Evolutionary conservation across 2,797 vertebrate genomes (phyloP), one percentile per base, ranked within the genome.

Genomic region (Enteromius argenteus): DNA sequence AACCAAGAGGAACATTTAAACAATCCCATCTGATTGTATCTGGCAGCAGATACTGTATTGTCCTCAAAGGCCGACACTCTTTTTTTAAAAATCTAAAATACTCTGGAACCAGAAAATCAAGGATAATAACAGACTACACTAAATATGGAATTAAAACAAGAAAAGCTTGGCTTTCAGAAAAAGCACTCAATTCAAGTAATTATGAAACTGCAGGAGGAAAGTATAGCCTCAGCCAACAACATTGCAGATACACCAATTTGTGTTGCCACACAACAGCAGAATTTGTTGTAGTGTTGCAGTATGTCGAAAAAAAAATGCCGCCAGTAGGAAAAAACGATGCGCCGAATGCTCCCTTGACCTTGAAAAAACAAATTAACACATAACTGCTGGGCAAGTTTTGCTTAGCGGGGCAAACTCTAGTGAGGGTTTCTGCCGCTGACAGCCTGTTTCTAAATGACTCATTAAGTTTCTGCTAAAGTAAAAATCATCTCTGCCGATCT

Each of bases 361-460:
- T 66, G 60, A 76, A 80, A 78, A 72, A 83, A 83, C 30, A 73
- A 84, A 83, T 84, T 76, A 85, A 78, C 80, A 80, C 37, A 51
- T 49, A 88, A 88, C 64, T 81, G 79, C 80, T 58, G 49, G 71
- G 74, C 58, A 32, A 46, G 75, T 84, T 80, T 86, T 85, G 75
- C 80, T 83, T 83, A 60, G 80, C 21, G 30, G 79, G 37, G 53
- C 74, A 79, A 79, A 73, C 69, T 75, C 32, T 32, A 62, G 67
- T 10, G 44, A 80, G 64, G 21, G n/a, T 71, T 85, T 75, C 71
- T 68, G 74, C 53, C 21, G 32, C 49, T 86, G 81, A 84, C 67
- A 74, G 72, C 35, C 71, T 68, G 80, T 67, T 79, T 85, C 49
- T 37, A 84, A 88, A 88, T 64, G 71, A 83, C 37, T 81, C 80